phyloP scores from a whole-genome alignment of 2,888 invertebrate genomes.

The Stomorhina lunata region DNA sequence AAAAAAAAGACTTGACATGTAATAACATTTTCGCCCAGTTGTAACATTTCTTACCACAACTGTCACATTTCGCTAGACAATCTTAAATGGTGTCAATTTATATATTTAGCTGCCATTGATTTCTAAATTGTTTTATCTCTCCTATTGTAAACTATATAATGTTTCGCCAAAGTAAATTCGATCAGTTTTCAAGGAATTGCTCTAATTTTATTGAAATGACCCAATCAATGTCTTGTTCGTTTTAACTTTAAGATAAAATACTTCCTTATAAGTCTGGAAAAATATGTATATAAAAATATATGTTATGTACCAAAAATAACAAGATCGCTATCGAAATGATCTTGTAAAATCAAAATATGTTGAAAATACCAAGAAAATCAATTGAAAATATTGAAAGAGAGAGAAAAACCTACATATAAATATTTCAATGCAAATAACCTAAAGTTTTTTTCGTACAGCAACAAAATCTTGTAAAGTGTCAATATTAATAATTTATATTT shows the following conservation, averaged over 20 bases:
- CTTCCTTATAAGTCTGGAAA: conserved; percentile 48
- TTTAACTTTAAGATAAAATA: conserved; percentile 43
- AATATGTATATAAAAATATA: too few relatives aligned
- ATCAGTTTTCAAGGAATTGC: background rate
- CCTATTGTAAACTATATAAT: background rate
- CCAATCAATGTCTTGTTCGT: conserved; percentile 20
- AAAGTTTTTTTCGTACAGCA: conserved; percentile 31
- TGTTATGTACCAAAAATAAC: conserved; percentile 14
- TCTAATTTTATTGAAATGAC: conserved; percentile 31
- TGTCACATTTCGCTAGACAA: background rate
- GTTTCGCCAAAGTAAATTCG: background rate
- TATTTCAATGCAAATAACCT: conserved; percentile 42
- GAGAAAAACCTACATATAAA: background rate
- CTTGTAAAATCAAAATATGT: conserved; percentile 25
- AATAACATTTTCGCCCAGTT: too few relatives aligned
- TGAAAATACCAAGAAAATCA: conserved; percentile 31
- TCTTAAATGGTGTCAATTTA: conserved; percentile 16
- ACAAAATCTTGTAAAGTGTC: conserved; percentile 61
- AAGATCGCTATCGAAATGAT: conserved; percentile 54
- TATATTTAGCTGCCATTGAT: background rate
- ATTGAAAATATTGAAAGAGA: conserved; percentile 35
- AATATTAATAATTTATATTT: conserved; percentile 66
- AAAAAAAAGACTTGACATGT: too few relatives aligned
- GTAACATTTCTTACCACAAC: too few relatives aligned
- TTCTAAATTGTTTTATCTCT: conserved; percentile 1